phyloP scores from a whole-genome alignment of 2,113 vertebrate species.

The Carassius carassius region DNA sequence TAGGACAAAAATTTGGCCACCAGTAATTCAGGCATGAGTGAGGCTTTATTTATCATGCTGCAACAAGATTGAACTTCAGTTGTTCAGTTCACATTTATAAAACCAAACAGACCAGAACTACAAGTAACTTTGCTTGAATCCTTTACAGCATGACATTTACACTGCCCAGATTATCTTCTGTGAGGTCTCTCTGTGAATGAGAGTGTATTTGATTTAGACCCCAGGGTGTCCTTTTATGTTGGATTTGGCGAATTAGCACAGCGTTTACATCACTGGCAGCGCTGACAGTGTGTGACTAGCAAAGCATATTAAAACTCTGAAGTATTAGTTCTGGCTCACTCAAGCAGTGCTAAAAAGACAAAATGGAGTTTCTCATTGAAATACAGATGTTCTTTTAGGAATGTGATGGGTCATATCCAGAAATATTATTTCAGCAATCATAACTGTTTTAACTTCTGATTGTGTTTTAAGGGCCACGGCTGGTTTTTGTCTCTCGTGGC shows the following conservation, averaged over 20 bases:
- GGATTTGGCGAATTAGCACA: constrained; percentile 58
- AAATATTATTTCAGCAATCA: constrained; percentile 60
- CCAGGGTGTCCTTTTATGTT: constrained; percentile 37
- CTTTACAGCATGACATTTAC: background rate
- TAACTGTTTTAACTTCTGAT: constrained; percentile 39
- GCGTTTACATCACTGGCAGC: constrained; percentile 49
- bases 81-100: background rate
- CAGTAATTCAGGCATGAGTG: background rate
- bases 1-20: background rate
- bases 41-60: background rate
- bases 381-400: constrained; percentile 24
- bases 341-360: background rate
- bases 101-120: constrained; percentile 10
- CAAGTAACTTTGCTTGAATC: background rate
- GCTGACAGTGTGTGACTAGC: constrained; percentile 13
- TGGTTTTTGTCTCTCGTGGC: constrained; percentile 36
- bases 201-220: constrained; percentile 19
- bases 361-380: constrained; percentile 32
- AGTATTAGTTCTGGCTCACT: constrained; percentile 54
- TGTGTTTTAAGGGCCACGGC: constrained; percentile 53
- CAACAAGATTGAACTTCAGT: background rate
- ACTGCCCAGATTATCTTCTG: background rate
- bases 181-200: background rate
- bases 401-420: constrained; percentile 41
- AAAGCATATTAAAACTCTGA: constrained; percentile 38